Conservation (phyloP, 1,140 invertebrate genomes). For the Centruroides sculpturatus region DNA sequence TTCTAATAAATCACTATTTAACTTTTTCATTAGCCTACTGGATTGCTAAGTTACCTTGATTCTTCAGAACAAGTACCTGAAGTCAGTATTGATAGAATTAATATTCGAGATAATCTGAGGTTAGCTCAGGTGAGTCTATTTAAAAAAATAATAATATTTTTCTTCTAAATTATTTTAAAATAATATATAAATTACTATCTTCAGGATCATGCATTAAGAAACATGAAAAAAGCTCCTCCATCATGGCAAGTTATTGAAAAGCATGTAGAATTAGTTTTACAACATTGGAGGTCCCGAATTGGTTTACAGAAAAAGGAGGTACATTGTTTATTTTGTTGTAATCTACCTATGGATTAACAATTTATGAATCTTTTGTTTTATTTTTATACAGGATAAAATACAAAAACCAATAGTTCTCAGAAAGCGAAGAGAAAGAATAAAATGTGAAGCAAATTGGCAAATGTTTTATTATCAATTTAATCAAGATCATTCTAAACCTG, state of each 20-base stretch:
- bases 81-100: conserved; percentile 55
- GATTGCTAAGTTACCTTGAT: conserved; percentile 78
- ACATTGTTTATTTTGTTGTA: conserved; percentile 28
- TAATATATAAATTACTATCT: neutral
- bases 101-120: conserved; percentile 85
- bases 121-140: conserved; percentile 57
- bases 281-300: conserved; percentile 75
- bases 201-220: conserved; percentile 23
- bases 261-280: conserved; percentile 51
- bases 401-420: conserved; percentile 71
- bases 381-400: conserved; percentile 29
- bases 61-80: conserved; percentile 71
- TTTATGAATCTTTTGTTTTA: neutral
- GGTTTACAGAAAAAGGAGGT: conserved; percentile 44
- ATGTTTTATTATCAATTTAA: conserved; percentile 93
- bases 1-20: neutral
- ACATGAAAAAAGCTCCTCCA: conserved; percentile 15
- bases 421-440: conserved; percentile 67
- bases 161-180: neutral
- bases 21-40: conserved; percentile 39
- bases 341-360: neutral
- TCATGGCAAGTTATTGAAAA: conserved; percentile 34
- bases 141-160: neutral
- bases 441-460: conserved; percentile 80
- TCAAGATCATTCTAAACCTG: conserved; percentile 85